Conservation (phyloP, 2,113 vertebrate species). For the Aramus guarauna region DNA sequence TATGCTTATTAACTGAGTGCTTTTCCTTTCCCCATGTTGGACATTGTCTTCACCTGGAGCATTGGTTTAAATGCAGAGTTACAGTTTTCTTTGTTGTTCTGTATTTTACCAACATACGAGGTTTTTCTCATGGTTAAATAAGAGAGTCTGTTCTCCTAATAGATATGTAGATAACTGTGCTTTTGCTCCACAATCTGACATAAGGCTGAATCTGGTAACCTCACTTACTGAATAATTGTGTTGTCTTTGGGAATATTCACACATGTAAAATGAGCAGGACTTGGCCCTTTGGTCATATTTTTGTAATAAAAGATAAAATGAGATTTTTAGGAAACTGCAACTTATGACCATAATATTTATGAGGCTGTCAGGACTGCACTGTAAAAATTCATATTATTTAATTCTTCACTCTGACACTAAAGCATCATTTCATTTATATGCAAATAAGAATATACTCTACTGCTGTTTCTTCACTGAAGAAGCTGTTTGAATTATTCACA, state of each 20-base stretch:
- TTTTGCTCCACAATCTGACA: constrained; percentile 20
- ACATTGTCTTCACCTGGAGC: not conserved
- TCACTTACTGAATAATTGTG: constrained; percentile 55
- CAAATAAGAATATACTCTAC: constrained; percentile 58
- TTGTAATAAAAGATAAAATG: constrained; percentile 68
- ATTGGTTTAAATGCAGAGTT: not conserved
- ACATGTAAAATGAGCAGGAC: constrained; percentile 40
- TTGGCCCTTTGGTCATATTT: constrained; percentile 55
- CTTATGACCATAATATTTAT: constrained; percentile 67
- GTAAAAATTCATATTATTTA: constrained; percentile 70
- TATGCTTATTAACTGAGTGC: not conserved
- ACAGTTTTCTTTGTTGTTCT: not conserved
- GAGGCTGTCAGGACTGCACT: constrained; percentile 46
- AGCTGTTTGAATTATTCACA: constrained; percentile 65
- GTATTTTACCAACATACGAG: not conserved
- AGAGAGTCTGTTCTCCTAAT: constrained; percentile 2
- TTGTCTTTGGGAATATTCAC: constrained; percentile 47
- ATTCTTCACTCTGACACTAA: constrained; percentile 70
- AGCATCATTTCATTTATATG: constrained; percentile 71
- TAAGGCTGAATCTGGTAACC: constrained; percentile 24
- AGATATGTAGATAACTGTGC: not conserved
- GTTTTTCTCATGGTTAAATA: not conserved
- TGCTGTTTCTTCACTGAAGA: constrained; percentile 52
- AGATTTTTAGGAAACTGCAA: constrained; percentile 64
- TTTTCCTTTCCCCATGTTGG: not conserved